Conservation (phyloP, 2,888 invertebrate genomes). For the Marronus borbonicus region DNA sequence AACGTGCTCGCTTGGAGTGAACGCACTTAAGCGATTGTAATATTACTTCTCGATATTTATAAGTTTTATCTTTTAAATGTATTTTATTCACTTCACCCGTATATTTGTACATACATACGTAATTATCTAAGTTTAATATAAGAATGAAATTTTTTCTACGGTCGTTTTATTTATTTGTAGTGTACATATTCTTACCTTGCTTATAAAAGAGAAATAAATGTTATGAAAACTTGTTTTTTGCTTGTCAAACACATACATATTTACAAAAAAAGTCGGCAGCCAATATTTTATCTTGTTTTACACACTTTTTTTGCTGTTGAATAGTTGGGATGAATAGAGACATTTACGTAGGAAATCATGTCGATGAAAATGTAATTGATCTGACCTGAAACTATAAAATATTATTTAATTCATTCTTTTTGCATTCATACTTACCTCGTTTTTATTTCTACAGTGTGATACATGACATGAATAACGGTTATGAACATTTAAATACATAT, state of each 20-base stretch:
- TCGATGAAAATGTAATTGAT: no score
- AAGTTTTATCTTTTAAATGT: slow-evolving; percentile 62
- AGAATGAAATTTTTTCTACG: slow-evolving; percentile 50
- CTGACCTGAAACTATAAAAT: no score
- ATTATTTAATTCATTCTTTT: no score
- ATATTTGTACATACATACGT: slow-evolving; percentile 64
- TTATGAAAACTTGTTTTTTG: background rate
- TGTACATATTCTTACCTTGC: background rate
- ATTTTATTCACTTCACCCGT: slow-evolving; percentile 62
- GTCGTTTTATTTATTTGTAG: slow-evolving; percentile 24
- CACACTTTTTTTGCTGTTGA: no score
- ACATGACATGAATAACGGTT: no score
- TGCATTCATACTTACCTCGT: no score
- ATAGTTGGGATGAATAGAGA: no score
- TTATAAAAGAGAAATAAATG: background rate
- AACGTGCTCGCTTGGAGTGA: slow-evolving; percentile 77
- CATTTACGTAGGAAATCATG: no score
- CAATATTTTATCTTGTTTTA: no score
- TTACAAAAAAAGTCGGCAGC: no score
- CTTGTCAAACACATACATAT: background rate
- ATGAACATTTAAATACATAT: no score
- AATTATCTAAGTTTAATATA: slow-evolving; percentile 54
- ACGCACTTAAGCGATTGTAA: slow-evolving; percentile 82
- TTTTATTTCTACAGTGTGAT: no score
- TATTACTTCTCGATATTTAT: slow-evolving; percentile 53